Percentiles rank a stretch among this genome's conserved stretches.
These are phyloP conservation scores for Macropus fuliginosus DNA, from an alignment of 2,797 vertebrate species.

Conservation along the genomic window DNA sequence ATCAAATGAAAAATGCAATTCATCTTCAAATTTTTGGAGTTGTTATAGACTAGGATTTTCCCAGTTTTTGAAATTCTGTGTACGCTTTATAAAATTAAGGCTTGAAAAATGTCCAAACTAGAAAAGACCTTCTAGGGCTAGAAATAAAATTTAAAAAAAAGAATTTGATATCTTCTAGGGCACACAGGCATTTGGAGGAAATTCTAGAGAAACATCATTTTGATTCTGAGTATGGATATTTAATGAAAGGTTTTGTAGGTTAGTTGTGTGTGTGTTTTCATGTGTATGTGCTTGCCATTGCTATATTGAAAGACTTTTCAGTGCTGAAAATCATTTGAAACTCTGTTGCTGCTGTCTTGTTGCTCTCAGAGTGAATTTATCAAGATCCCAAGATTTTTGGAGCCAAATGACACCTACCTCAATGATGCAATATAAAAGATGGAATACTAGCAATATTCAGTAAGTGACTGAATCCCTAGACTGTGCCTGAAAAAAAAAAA, in stretches of 20 bases:
- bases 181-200: neutral
- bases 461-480: neutral
- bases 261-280: neutral
- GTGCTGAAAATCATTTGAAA: neutral
- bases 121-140: neutral
- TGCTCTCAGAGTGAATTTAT: neutral
- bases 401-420: neutral
- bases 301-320: neutral
- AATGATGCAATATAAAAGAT: neutral
- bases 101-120: neutral
- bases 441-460: neutral
- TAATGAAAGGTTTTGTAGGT: neutral
- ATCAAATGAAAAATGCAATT: neutral
- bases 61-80: neutral
- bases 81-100: neutral
- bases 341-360: neutral
- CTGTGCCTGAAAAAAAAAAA: neutral
- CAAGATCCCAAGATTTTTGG: neutral
- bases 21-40: neutral
- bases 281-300: neutral
- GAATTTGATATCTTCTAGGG: neutral
- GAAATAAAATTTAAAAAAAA: neutral
- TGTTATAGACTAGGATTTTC: neutral
- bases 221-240: neutral
- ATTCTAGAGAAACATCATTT: neutral